A percentile compares a stretch with the other conserved stretches of the same genome.
Evolutionary conservation across 2,113 vertebrate genomes (phyloP).

Genomic region (Andinoacara biseriatus): DNA sequence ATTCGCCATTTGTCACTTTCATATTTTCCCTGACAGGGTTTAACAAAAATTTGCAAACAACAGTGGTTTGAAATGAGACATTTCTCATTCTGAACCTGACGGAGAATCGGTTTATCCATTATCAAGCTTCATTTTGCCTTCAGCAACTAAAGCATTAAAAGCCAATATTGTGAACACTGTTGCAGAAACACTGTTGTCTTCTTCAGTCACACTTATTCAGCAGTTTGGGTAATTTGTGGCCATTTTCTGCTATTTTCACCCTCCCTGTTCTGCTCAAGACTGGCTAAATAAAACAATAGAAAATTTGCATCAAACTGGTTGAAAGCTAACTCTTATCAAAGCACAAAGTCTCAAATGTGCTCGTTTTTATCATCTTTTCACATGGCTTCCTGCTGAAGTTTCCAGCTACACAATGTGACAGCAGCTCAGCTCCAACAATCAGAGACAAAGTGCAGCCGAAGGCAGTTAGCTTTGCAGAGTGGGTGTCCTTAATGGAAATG

Average conservation of each 20-base stretch:
- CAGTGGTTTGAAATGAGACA: neutral
- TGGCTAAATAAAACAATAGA: neutral
- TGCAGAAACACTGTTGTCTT: neutral
- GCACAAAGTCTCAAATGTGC: neutral
- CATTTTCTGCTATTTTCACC: neutral
- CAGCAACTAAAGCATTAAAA: neutral
- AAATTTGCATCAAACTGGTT: neutral
- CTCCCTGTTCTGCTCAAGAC: neutral
- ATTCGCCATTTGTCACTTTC: neutral
- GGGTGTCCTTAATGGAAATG: constrained; percentile 11
- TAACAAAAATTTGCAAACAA: neutral
- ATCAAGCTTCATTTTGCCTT: neutral
- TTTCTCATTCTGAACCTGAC: neutral
- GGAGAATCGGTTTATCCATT: neutral
- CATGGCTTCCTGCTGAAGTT: neutral
- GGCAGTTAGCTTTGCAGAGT: neutral
- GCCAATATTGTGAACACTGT: neutral
- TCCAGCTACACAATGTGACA: constrained; percentile 1
- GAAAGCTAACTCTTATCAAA: neutral
- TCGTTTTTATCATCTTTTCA: neutral
- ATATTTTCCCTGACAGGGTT: neutral
- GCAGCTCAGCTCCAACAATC: neutral
- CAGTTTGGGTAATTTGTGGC: neutral
- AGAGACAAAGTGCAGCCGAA: neutral
- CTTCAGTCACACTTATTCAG: neutral